Conservation (phyloP, 92 coral and sea anemone genomes). For the Phymanthus crucifer region DNA sequence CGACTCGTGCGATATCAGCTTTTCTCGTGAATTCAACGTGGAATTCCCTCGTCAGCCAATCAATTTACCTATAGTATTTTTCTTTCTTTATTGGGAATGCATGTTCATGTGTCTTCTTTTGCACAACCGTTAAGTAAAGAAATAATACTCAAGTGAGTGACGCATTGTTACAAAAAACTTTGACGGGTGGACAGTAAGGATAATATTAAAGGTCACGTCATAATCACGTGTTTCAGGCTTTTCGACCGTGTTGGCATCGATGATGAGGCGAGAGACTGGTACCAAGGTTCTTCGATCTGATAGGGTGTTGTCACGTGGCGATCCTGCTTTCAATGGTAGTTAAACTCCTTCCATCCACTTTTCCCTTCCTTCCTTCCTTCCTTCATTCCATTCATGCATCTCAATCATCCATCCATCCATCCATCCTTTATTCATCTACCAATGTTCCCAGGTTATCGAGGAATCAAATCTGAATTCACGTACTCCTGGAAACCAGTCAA, state of each 20-base stretch:
- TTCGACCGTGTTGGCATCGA: conserved; percentile 60
- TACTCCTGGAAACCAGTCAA: conserved; percentile 85
- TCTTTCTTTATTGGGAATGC: too few species aligned
- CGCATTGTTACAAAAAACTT: too few species aligned
- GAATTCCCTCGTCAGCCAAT: too few species aligned
- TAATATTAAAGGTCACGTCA: not conserved
- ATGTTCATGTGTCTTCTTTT: too few species aligned
- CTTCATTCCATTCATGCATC: not conserved
- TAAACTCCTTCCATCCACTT: not conserved
- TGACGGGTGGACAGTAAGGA: too few species aligned
- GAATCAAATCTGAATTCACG: conserved; percentile 70
- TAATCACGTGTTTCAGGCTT: conserved; percentile 45
- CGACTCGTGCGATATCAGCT: too few species aligned
- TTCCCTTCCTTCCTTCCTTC: not conserved
- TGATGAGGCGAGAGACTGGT: conserved; percentile 83
- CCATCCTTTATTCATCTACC: not conserved
- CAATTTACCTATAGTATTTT: too few species aligned
- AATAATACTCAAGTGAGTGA: too few species aligned
- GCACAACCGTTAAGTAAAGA: too few species aligned
- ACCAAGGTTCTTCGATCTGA: conserved; percentile 64
- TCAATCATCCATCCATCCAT: not conserved
- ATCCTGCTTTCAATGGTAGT: conserved; percentile 79
- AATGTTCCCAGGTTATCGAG: conserved; percentile 61
- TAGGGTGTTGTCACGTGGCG: conserved; percentile 79
- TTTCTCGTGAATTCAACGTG: too few species aligned